Base-by-base conservation (phyloP, 2,797 vertebrate species). In the Lutjanus argentimaculatus region DNA sequence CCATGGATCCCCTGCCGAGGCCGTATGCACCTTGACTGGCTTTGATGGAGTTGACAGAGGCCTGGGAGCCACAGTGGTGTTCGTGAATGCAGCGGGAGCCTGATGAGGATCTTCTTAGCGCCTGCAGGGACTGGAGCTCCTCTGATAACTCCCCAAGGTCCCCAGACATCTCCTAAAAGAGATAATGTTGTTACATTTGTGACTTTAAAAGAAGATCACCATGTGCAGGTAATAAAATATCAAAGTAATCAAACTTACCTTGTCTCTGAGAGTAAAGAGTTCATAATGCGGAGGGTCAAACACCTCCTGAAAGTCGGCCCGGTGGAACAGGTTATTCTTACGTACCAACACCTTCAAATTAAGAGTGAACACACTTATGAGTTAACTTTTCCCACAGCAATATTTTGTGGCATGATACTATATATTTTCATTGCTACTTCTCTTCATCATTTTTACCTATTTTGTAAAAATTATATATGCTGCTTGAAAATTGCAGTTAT, bases 201-300 rank as follows among this genome's bases (percentile, higher is more conserved):
- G 2, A n/a, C 12, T 63, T n/a, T 14, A 53, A 56, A 42, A 48
- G 2, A 2, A 65, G 17, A 36, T 30, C 8, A 19, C 25, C 19
- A 56, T 6, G 17, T 12, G 4, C 9, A 48, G 22, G 6, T 51
- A 21, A 57, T 42, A 49, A 69, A 51, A 4, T 25, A 43, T 73
- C n/a, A 67, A 66, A 69, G 10, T 56, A 63, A 45, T 62, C 14
- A 67, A 57, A 76, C 84, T 76, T 10, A 95, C 94, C 92, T 95
- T 95, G 72, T 98, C 97, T 88, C 97, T 94, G 77, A 98, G 92
- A 8, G 97, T 97, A 85, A 98, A 97, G 0, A 99, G 96, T 70
- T 99, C 97, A n/a, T 99, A 99, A 88, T 98, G 97, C 4, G 97
- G 97, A 66, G 97, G 97, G 82, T 98, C 97, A 89, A 97, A 97